phyloP scores from a whole-genome alignment of 92 coral and sea anemone genomes.

The Porites divaricata region DNA sequence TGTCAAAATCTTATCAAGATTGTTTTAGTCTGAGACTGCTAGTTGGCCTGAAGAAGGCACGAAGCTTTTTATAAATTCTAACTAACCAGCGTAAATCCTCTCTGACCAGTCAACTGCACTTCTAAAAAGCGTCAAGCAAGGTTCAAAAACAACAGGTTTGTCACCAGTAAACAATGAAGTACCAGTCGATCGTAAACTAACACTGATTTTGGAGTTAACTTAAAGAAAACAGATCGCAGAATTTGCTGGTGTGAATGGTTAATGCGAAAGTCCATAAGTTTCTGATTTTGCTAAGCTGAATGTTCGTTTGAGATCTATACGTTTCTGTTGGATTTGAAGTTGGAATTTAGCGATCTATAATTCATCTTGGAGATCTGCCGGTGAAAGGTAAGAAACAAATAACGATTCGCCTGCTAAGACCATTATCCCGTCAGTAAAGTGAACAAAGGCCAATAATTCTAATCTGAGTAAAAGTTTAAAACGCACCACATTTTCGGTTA shows the following conservation, averaged over 20 bases:
- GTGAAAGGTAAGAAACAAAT: not conserved
- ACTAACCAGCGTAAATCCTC: too few relatives aligned
- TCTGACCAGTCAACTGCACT: not conserved
- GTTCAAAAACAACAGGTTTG: slow-evolving; percentile 40
- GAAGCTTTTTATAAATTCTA: too few relatives aligned
- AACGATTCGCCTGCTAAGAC: not conserved
- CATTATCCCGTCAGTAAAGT: too few relatives aligned
- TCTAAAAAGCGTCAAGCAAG: slow-evolving; percentile 12
- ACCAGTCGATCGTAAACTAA: slow-evolving; percentile 4
- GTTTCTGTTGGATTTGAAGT: not conserved
- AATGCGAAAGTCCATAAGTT: slow-evolving; percentile 30
- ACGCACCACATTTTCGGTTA: too few relatives aligned
- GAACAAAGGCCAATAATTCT: too few relatives aligned
- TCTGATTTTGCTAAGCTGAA: not conserved
- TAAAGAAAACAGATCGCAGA: slow-evolving; percentile 19
- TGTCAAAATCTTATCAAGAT: too few relatives aligned
- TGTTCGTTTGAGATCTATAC: not conserved
- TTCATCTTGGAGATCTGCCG: not conserved
- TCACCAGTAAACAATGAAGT: slow-evolving; percentile 29
- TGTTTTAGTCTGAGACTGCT: too few relatives aligned
- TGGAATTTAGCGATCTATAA: not conserved
- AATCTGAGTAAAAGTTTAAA: too few relatives aligned
- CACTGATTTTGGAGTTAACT: slow-evolving; percentile 9
- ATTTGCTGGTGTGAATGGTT: not conserved
- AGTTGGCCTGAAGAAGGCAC: too few relatives aligned